Conservation (phyloP, 37 sponge, comb jelly and placozoan genomes). For the Trichoplax adhaerens region DNA sequence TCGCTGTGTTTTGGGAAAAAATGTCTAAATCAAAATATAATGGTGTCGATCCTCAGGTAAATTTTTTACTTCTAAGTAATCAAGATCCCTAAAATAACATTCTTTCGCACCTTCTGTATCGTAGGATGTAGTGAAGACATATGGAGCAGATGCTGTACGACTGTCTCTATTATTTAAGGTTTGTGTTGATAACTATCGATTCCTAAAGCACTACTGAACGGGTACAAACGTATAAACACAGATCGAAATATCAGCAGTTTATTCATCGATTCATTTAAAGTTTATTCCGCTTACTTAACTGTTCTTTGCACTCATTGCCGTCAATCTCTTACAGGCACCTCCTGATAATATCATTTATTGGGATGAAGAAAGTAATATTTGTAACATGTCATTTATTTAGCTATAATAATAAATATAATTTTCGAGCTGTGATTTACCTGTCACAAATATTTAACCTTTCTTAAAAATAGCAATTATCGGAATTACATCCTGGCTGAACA, state of each 20-base stretch:
- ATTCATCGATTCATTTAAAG: too few species aligned
- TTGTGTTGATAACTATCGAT: neutral
- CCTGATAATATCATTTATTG: slow-evolving; percentile 38
- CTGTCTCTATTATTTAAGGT: slow-evolving; percentile 56
- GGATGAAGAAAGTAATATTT: slow-evolving; percentile 21
- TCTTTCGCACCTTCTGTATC: neutral
- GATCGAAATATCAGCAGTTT: too few species aligned
- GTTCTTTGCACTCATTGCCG: neutral
- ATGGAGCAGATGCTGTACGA: slow-evolving; percentile 59
- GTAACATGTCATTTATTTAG: neutral
- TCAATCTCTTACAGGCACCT: slow-evolving; percentile 15
- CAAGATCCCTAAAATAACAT: neutral
- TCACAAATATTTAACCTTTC: too few species aligned
- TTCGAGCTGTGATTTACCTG: too few species aligned
- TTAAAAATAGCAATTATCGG: neutral
- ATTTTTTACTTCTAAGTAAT: neutral
- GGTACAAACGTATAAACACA: too few species aligned
- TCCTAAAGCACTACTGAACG: too few species aligned
- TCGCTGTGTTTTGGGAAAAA: slow-evolving; percentile 59
- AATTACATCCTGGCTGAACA: neutral
- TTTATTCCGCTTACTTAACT: neutral
- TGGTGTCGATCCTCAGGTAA: slow-evolving; percentile 62
- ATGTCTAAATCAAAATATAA: slow-evolving; percentile 84
- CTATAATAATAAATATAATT: too few species aligned
- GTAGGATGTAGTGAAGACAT: slow-evolving; percentile 35